Base-by-base conservation (phyloP, 2,113 vertebrate genomes). In the Chamaea fasciata region DNA sequence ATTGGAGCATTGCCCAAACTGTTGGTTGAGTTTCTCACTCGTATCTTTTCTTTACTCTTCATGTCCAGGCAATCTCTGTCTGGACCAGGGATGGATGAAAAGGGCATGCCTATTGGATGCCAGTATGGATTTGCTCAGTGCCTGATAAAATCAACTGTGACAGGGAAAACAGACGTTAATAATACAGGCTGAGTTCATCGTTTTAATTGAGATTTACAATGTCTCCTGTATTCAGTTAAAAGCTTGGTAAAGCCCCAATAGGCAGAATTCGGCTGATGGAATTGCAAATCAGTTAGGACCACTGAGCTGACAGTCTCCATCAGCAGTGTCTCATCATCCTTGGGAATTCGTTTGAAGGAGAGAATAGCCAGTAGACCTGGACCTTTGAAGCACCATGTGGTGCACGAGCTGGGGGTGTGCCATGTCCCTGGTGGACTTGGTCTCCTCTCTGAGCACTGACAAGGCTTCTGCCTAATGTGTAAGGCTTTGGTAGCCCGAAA, bases 121-220 rank as follows among this genome's bases (percentile, higher is more conserved):
- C 46, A 74, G 74, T 28, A 33, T 37, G 56, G 68, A 22, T 83
- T 35, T 0, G 0, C 44, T 83, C 52, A 8, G 71, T 65, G 44
- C 80, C 73, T 90, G 88, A 71, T 87, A 75, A 78, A 87, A 95
- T 90, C 73, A 63, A 0, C 79, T 76, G 56, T 93, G 69, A 75
- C 92, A 73, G 52, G 49, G 76, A 64, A 59, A 75, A 53, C 91
- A 69, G 80, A 82, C 42, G 2, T 63, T 77, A 91, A 63, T 92
- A 88, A 86, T 65, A 41, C 26, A 53, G 69, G 15, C n/a, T 78
- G 83, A 95, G 60, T 81, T 95, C 67, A 95, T 93, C 0, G 1
- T 92, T 95, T 83, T 94, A 84, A 93, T 92, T 96, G 85, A 87
- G 94, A 82, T 41, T 90, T 93, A 65, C 3, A 3, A 2, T 75